Evolutionary conservation across 2,113 vertebrate genomes (phyloP).

Genomic region (Bos indicus): DNA sequence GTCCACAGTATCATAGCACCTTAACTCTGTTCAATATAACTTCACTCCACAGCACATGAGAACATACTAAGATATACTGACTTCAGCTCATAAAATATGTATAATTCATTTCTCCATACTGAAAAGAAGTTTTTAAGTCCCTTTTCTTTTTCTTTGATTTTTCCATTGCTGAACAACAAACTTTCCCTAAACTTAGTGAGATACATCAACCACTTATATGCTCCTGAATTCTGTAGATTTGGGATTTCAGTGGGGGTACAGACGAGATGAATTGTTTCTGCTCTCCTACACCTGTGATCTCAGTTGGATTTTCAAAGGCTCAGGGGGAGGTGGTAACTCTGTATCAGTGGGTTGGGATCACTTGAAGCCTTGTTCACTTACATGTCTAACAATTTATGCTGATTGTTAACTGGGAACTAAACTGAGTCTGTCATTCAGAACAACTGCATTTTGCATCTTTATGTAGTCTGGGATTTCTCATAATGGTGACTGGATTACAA

Average conservation of each 20-base stretch:
- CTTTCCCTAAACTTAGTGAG: not conserved
- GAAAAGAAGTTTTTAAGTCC: not conserved
- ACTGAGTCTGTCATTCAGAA: not conserved
- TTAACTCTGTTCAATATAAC: not conserved
- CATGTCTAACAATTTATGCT: not conserved
- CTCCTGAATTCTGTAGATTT: not conserved
- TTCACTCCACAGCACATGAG: not conserved
- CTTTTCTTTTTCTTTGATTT: not conserved
- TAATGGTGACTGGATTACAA: not conserved
- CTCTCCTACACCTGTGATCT: not conserved
- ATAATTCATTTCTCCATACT: not conserved
- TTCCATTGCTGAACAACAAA: not conserved
- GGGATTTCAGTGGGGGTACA: not conserved
- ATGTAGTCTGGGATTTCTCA: not conserved
- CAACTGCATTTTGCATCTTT: not conserved
- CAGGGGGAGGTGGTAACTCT: accelerated
- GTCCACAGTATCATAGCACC: not conserved
- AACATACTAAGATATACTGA: not conserved
- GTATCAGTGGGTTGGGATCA: not conserved
- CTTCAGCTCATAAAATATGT: not conserved
- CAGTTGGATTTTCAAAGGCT: not conserved
- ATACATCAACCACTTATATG: not conserved
- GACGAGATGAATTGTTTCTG: not conserved
- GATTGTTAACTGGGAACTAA: not conserved
- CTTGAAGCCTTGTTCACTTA: not conserved